These are phyloP conservation scores for Paradoxurus hermaphroditus DNA, from an alignment of 2,113 vertebrate genomes.

Conservation along the genomic window DNA sequence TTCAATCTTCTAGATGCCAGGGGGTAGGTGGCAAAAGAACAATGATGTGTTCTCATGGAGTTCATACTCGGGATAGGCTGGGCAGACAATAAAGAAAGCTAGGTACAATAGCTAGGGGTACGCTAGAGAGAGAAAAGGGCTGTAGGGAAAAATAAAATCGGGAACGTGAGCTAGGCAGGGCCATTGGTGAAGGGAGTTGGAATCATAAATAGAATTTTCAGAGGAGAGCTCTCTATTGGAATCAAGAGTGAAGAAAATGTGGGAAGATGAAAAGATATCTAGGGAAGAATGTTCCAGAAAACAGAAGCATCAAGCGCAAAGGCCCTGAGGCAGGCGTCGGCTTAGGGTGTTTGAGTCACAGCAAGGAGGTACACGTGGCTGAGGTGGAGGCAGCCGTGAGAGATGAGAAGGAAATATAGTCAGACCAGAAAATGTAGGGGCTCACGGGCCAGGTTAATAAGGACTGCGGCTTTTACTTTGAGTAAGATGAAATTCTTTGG, in stretches of 20 bases:
- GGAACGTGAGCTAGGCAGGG: background rate
- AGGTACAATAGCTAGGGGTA: background rate
- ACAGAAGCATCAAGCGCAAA: background rate
- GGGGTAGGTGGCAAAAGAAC: background rate
- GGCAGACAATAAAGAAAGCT: background rate
- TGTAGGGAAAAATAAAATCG: background rate
- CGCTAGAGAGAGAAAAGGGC: background rate
- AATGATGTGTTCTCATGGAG: background rate
- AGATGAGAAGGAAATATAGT: background rate
- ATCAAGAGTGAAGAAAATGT: background rate
- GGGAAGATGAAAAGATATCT: background rate
- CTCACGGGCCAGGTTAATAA: background rate
- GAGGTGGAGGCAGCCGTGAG: background rate
- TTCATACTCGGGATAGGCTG: background rate
- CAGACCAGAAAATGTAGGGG: background rate
- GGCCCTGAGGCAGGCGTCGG: background rate
- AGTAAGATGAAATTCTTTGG: background rate
- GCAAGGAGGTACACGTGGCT: background rate
- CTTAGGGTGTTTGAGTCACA: background rate
- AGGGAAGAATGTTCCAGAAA: background rate
- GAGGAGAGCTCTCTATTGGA: background rate
- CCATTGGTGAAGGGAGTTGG: background rate
- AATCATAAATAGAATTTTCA: background rate
- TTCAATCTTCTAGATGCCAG: background rate
- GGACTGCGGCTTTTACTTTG: background rate